phyloP scores from a whole-genome alignment of 1,140 invertebrate species.

The Steinernema feltiae region DNA sequence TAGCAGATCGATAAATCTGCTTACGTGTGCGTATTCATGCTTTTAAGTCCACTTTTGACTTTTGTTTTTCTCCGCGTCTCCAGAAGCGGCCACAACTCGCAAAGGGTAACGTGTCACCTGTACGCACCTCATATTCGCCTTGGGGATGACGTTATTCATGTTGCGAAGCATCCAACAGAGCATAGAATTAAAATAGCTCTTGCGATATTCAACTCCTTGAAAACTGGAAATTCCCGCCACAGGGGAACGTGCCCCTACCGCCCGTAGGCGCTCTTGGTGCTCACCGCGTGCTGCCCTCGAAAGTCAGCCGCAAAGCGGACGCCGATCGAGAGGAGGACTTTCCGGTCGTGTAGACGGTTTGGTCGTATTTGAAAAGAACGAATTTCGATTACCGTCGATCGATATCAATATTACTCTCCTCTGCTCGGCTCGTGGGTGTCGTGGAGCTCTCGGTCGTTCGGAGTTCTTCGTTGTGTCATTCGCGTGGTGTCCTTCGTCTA shows the following conservation, averaged over 20 bases:
- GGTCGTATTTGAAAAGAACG: not conserved
- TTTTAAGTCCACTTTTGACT: not conserved
- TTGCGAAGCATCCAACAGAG: too few species aligned
- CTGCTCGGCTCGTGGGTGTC: not conserved
- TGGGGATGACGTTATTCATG: too few species aligned
- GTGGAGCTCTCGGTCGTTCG: not conserved
- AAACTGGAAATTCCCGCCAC: too few species aligned
- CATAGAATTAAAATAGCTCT: not conserved
- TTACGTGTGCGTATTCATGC: not conserved
- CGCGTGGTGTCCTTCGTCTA: not conserved
- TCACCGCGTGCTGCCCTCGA: too few species aligned
- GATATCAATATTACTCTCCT: constrained; percentile 1
- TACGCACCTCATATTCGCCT: not conserved
- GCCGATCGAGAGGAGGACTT: too few species aligned
- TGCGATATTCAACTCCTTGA: not conserved
- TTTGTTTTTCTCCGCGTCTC: not conserved
- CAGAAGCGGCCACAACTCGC: not conserved
- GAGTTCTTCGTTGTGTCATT: constrained; percentile 12
- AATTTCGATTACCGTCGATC: constrained; percentile 8
- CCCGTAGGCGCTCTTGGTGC: too few species aligned
- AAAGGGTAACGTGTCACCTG: not conserved
- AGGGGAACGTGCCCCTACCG: too few species aligned
- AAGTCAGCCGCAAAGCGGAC: too few species aligned
- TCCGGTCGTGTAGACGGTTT: not conserved
- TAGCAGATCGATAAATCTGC: constrained; percentile 14